A percentile compares a stretch with the other conserved stretches of the same genome.
Evolutionary conservation across 2,888 invertebrate species (phyloP).

Genomic region (Epistrophe eligans): DNA sequence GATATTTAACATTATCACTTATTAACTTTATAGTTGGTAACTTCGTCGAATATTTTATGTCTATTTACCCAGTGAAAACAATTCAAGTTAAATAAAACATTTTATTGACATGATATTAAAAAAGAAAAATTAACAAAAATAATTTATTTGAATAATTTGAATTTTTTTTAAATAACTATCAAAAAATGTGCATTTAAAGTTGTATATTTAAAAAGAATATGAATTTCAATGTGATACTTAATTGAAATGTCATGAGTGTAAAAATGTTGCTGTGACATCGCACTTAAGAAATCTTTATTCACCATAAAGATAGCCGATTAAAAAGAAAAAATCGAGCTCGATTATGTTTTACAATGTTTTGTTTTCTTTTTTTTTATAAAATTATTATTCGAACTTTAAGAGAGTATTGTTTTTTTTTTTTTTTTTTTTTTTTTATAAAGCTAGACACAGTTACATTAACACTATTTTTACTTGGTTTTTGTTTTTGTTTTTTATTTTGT

Average conservation of each 20-base stretch:
- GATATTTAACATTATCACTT: too few relatives aligned
- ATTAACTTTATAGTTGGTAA: too few relatives aligned
- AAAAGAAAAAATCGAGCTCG: conserved; percentile 1
- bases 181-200: neutral
- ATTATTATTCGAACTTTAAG: neutral
- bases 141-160: neutral
- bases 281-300: conserved; percentile 50
- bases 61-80: too few relatives aligned
- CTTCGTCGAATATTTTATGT: too few relatives aligned
- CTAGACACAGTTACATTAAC: conserved; percentile 8
- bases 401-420: neutral
- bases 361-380: conserved; percentile 9
- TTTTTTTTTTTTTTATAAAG: neutral
- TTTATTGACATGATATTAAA: neutral
- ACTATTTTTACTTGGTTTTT: neutral
- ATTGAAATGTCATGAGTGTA: conserved; percentile 1
- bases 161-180: neutral
- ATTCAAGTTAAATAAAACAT: too few relatives aligned
- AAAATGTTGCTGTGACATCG: conserved; percentile 16
- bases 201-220: neutral
- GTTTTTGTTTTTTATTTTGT: neutral
- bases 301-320: conserved; percentile 60
- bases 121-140: neutral
- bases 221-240: neutral
- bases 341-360: neutral